phyloP scores from a whole-genome alignment of 2,797 vertebrate species.

The Atherinosoma microstoma region DNA sequence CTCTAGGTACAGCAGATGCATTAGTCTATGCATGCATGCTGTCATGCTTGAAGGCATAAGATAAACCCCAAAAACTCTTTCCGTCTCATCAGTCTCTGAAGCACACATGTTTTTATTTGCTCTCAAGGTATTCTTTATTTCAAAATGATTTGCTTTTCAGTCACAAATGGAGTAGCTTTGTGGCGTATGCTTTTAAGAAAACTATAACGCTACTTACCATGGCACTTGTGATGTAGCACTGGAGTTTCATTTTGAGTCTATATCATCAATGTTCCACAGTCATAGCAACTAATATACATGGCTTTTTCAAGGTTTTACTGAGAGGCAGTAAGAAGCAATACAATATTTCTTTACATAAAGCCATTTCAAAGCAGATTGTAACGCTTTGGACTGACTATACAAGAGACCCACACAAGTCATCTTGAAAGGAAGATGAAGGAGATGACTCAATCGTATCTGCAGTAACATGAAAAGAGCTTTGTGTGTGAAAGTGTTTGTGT shows the following conservation, averaged over 20 bases:
- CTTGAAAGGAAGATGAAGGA: conserved; percentile 74
- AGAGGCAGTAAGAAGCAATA: conserved; percentile 49
- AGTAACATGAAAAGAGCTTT: conserved; percentile 59
- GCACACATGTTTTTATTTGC: conserved; percentile 21
- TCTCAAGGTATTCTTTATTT: conserved; percentile 47
- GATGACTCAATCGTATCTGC: conserved; percentile 69
- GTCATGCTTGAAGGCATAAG: conserved; percentile 20
- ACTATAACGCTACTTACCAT: conserved; percentile 44
- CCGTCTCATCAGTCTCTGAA: conserved; percentile 11
- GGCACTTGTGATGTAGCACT: conserved; percentile 49
- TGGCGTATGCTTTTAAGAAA: conserved; percentile 38
- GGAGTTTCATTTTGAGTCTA: conserved; percentile 49
- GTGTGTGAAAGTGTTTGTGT: conserved; percentile 32
- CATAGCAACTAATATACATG: conserved; percentile 35
- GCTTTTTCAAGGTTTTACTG: conserved; percentile 44
- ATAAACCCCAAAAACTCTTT: conserved; percentile 13
- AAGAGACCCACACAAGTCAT: conserved; percentile 63
- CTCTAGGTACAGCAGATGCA: conserved; percentile 56
- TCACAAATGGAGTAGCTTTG: conserved; percentile 33
- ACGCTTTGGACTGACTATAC: conserved; percentile 56
- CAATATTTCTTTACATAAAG: conserved; percentile 49
- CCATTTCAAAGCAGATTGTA: conserved; percentile 63
- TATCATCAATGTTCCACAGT: conserved; percentile 30
- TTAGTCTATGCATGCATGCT: conserved; percentile 15
- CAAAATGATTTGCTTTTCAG: conserved; percentile 48